phyloP scores from a whole-genome alignment of 1,140 invertebrate species.

The Radopholus similis region DNA sequence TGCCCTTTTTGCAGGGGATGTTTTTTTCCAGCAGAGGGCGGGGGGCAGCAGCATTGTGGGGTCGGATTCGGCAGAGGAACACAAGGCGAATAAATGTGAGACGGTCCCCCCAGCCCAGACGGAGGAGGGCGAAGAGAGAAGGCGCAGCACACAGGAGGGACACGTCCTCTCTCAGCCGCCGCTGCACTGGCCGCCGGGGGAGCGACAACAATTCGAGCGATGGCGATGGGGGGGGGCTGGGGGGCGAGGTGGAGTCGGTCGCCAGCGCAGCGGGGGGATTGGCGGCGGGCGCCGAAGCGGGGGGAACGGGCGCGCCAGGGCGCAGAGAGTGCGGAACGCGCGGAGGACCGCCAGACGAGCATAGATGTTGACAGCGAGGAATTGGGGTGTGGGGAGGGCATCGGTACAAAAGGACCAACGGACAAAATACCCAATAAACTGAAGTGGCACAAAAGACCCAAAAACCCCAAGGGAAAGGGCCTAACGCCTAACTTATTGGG shows the following conservation, averaged over 20 bases:
- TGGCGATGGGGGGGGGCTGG: not conserved
- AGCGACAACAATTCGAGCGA: not conserved
- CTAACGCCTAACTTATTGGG: too few relatives aligned
- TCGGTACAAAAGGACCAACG: too few relatives aligned
- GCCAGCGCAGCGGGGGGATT: too few relatives aligned
- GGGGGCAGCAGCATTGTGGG: too few relatives aligned
- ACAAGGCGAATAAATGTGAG: slow-evolving; percentile 1
- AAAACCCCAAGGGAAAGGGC: too few relatives aligned
- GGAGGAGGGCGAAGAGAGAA: not conserved
- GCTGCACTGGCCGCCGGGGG: not conserved
- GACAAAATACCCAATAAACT: too few relatives aligned
- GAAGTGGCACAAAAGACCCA: too few relatives aligned
- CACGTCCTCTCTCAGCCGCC: not conserved
- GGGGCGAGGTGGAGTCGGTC: too few relatives aligned
- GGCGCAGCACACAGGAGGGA: too few relatives aligned
- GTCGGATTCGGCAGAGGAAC: not conserved
- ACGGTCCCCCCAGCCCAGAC: not conserved
- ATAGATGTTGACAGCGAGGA: slow-evolving; percentile 2
- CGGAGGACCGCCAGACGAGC: not conserved
- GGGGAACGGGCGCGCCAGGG: too few relatives aligned
- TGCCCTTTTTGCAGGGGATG: too few relatives aligned
- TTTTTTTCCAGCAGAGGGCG: not conserved
- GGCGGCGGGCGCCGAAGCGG: too few relatives aligned
- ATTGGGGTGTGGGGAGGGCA: not conserved
- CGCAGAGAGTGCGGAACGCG: not conserved